Evolutionary conservation across 2,888 invertebrate genomes (phyloP), one percentile per base, ranked within the genome.

Genomic region (Sinelater perroti): DNA sequence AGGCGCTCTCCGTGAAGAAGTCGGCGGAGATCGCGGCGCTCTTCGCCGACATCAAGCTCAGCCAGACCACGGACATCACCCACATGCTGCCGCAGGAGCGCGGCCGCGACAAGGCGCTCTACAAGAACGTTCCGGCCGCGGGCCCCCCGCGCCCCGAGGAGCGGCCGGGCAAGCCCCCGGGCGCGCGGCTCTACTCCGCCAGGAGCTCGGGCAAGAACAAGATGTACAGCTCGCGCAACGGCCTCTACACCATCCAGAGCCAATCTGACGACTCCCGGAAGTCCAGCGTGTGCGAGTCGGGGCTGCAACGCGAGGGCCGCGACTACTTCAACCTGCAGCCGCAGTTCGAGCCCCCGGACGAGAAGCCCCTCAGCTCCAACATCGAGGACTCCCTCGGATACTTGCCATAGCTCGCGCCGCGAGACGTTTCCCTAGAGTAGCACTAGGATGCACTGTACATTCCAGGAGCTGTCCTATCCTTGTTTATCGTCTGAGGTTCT

Each of bases 21-120:
- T 90, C 91, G 1, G 93, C 93, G 0, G 93, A 93, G 76, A 93
- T 93, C 69, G 93, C 93, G 0, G 93, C 93, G 0, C 79, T 93
- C 18, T 93, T 94, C 74, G 89, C 90, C 0, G 90, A 91, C 71
- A 86, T 88, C 35, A 85, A 87, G 26, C 80, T 88, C 1, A 87
- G 86, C 17, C 88, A 88, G 76, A 84, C 88, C 8, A 88, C 88
- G 0, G 88, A 88, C 72, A 86, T 88, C 28, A 81, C 81, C 53
- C 82, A 81, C 45, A 66, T 83, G 17, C 75, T 70, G 1, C 70
- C 73, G 0, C 57, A 60, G 3, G 68, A 69, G 30, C 66, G 63
- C 16, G 69, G 70, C 42, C 69, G 69, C 16, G 42, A 69, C 17
- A 36, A 67, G 3, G 53, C 67, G 10, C 64, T 68, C 0, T 64